Percentiles rank a stretch among this genome's conserved stretches.
These are phyloP conservation scores for Pipa parva DNA, from an alignment of 2,113 vertebrate genomes.

Conservation along the genomic window DNA sequence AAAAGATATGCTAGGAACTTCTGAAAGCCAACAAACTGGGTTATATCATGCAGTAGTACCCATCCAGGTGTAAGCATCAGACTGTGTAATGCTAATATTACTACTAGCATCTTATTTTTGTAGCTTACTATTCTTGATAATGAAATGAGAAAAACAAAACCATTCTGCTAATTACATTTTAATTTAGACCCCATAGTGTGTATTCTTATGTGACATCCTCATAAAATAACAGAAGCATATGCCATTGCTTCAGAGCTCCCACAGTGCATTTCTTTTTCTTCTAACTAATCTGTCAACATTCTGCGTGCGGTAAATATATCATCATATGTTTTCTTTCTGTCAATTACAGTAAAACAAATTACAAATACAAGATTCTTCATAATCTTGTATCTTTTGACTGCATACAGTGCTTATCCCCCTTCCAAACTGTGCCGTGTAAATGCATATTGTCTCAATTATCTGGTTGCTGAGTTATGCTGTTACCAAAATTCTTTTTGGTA, in stretches of 20 bases:
- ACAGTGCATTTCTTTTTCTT: conserved; percentile 51
- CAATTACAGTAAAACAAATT: conserved; percentile 49
- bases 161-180: conserved; percentile 52
- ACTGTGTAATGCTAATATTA: no score
- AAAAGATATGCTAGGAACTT: no score
- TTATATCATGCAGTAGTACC: no score
- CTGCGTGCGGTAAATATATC: conserved; percentile 46
- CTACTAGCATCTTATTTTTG: neutral
- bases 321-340: conserved; percentile 54
- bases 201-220: conserved; percentile 51
- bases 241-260: conserved; percentile 43
- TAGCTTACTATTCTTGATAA: conserved; percentile 59
- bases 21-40: no score
- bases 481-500: no score
- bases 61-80: no score
- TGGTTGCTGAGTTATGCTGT: no score
- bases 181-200: conserved; percentile 47
- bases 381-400: no score
- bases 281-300: conserved; percentile 57
- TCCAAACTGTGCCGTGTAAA: no score
- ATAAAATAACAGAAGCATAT: conserved; percentile 45
- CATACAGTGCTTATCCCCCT: no score
- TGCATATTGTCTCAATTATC: no score
- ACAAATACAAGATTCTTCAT: no score
- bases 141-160: conserved; percentile 43